Conservation (phyloP, 2,113 vertebrate species). For the Corvus cornix region DNA sequence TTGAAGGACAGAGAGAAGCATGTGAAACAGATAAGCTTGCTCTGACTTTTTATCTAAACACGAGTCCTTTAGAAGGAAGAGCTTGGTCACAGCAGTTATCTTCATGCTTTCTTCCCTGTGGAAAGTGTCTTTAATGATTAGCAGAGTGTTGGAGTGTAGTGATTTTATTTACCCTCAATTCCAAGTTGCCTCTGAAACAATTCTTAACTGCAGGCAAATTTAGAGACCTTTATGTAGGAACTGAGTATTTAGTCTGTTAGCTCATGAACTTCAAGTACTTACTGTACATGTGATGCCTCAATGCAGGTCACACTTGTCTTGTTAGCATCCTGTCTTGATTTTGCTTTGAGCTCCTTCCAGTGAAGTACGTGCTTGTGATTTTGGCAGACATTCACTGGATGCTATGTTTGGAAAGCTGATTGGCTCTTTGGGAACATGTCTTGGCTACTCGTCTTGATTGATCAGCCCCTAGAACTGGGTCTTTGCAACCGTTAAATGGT, state of each 20-base stretch:
- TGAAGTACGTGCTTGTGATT: background rate
- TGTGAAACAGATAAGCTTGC: background rate
- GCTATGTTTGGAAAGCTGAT: background rate
- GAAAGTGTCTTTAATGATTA: background rate
- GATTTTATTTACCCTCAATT: background rate
- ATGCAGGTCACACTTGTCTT: background rate
- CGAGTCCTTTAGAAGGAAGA: background rate
- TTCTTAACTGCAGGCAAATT: background rate
- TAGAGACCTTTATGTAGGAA: background rate
- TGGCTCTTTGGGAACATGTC: background rate
- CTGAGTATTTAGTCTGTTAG: background rate
- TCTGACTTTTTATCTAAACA: background rate
- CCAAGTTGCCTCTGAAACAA: background rate
- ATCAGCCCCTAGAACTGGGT: background rate
- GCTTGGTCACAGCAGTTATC: background rate
- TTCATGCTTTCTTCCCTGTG: background rate
- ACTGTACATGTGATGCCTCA: background rate
- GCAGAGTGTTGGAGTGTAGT: background rate
- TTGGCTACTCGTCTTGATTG: background rate
- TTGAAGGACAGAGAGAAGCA: background rate
- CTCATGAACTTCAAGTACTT: background rate
- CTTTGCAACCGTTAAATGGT: background rate
- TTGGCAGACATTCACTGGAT: background rate
- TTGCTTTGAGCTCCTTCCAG: constrained; percentile 17
- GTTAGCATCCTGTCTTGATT: constrained; percentile 12